Percentiles rank a stretch among this genome's conserved stretches.
Evolutionary conservation across 1,140 invertebrate species (phyloP).

Genomic region (Diorhabda sublineata): DNA sequence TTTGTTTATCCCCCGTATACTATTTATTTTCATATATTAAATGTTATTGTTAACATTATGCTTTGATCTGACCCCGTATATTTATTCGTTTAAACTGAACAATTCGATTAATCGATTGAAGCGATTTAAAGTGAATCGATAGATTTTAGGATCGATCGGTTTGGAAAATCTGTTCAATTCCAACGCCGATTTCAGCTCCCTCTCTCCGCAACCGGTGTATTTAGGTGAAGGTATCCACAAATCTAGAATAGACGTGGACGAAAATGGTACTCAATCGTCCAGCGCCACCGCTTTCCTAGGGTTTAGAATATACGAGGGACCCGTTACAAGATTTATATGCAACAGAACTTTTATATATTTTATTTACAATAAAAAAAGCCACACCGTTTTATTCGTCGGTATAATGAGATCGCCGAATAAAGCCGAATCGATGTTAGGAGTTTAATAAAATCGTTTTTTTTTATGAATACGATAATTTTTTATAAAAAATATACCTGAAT

Average conservation of each 20-base stretch:
- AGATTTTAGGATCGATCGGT: constrained; percentile 61
- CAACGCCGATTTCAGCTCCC: constrained; percentile 58
- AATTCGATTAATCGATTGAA: too few relatives aligned
- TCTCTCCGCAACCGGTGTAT: constrained; percentile 51
- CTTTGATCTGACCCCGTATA: too few relatives aligned
- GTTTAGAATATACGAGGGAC: constrained; percentile 70
- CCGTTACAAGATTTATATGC: constrained; percentile 69
- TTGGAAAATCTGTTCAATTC: constrained; percentile 61
- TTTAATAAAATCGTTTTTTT: too few relatives aligned
- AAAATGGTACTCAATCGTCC: constrained; percentile 70
- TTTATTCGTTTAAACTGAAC: too few relatives aligned
- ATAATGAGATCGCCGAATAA: constrained; percentile 60
- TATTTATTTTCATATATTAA: too few relatives aligned
- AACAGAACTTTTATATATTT: constrained; percentile 85
- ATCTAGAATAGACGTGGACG: constrained; percentile 73
- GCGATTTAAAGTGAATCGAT: neutral
- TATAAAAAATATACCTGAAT: too few relatives aligned
- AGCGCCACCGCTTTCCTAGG: constrained; percentile 75
- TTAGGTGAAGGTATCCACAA: constrained; percentile 71
- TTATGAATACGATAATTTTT: too few relatives aligned
- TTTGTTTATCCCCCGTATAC: too few relatives aligned
- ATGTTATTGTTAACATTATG: too few relatives aligned
- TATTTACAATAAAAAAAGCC: constrained; percentile 65
- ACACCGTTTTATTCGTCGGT: constrained; percentile 71
- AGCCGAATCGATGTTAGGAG: neutral